These are phyloP conservation scores for Phalloptychus januarius DNA, from an alignment of 2,797 vertebrate species.

Conservation along the genomic window DNA sequence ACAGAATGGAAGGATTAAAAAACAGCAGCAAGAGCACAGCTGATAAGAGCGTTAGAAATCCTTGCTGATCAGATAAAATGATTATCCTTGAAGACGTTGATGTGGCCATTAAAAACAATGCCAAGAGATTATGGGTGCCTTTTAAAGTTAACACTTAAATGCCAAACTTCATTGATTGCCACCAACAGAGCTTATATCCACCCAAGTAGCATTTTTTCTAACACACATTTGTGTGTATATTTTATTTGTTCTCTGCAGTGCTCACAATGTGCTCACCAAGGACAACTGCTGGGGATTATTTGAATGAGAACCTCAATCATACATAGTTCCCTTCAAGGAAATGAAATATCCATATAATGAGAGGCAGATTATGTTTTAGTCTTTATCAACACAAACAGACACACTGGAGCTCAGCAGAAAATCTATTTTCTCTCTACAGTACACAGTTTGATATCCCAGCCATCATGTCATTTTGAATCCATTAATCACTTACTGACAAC, in stretches of 20 bases:
- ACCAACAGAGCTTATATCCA: conserved; percentile 6
- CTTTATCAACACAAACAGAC: conserved; percentile 76
- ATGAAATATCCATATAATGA: conserved; percentile 67
- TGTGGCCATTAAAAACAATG: conserved; percentile 80
- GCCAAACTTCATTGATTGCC: conserved; percentile 74
- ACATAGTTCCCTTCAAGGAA: conserved; percentile 49
- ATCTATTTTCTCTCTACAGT: conserved; percentile 69
- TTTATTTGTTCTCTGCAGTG: conserved; percentile 11
- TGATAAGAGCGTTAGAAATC: conserved; percentile 84
- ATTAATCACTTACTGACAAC: conserved; percentile 74
- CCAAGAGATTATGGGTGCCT: conserved; percentile 70
- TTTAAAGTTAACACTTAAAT: conserved; percentile 78
- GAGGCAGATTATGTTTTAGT: conserved; percentile 70
- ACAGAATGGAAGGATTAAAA: conserved; percentile 83
- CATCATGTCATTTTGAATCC: conserved; percentile 72
- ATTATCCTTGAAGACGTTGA: conserved; percentile 81
- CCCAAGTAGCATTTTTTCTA: conserved; percentile 11
- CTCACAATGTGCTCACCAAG: conserved; percentile 47
- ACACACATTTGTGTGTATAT: conserved; percentile 34
- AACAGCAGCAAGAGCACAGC: conserved; percentile 73
- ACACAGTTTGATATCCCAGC: conserved; percentile 71
- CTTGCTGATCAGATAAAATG: conserved; percentile 85
- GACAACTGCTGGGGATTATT: conserved; percentile 67
- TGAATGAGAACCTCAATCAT: conserved; percentile 51
- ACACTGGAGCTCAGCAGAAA: conserved; percentile 59